Base-by-base conservation (phyloP, 2,113 vertebrate genomes). In the Conger conger region DNA sequence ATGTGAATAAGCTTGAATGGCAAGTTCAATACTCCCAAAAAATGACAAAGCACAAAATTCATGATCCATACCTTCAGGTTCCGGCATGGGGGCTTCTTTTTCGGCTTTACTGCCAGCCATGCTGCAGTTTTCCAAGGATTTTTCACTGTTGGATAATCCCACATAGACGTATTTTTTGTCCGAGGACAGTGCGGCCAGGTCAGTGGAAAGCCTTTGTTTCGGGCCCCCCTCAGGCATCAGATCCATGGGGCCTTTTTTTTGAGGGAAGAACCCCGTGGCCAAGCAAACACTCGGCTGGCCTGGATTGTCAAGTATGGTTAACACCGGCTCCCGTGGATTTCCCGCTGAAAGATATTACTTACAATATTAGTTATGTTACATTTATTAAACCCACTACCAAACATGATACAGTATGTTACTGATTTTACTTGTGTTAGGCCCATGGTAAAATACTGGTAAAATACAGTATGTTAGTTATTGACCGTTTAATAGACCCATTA, bases 201-300 rank as follows among this genome's bases (percentile, higher is more conserved):
- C 27, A 0, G 8, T 0, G 1, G 37, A 30, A 1, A 5, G 0
- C 0, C 0, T 23, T 11, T 3, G 1, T 1, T 15, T 0, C 0
- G 11, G 0, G 0, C 35, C 3, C 3, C 0, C 8, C 0, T 13
- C 1, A 8, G 0, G 0, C 17, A 1, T 80, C 27, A 89, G 78
- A 15, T 0, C 30, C 86, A 90, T 83, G 0, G 1, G 0, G 33
- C 76, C 80, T 0, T 42, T 0, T 45, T n/a, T 11, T n/a, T n/a
- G n/a, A 0, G 90, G 88, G 33, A 0, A 53, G 80, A 92, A 93
- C 1, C 33, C 45, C 0, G 91, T n/a, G 0, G 92, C 93, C 91
- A 93, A 87, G 79, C 93, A 94, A 1, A 91, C 88, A 0, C 90
- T 16, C 0, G 76, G 83, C 0, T 3, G 68, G 7, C n/a, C 2